Base-by-base conservation (phyloP, 1,140 invertebrate species). In the Anoplophora glabripennis region DNA sequence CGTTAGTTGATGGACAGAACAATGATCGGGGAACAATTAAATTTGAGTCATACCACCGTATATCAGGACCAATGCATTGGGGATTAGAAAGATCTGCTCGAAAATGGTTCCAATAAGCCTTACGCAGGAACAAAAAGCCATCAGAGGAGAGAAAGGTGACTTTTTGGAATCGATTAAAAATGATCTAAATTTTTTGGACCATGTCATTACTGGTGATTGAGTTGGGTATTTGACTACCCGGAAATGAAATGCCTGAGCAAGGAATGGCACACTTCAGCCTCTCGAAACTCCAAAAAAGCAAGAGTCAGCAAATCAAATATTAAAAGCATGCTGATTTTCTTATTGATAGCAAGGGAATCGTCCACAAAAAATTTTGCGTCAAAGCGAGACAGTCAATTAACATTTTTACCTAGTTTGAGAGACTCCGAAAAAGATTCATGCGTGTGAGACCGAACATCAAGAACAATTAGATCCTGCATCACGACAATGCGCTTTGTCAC, bases 351-450 rank as follows among this genome's bases (percentile, higher is more conserved):
- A 37, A 44, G 40, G 18, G 65, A 70, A 57, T 72, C 53, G 45
- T 76, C 42, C 57, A 71, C 42, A 56, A 67, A 40, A 57, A 71
- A 28, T 75, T 66, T 57, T 74, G 8, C 63, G 67, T 11, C 52
- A 72, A 54, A 60, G 65, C 57, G 66, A 70, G 56, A 69, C 56
- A 8, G 46, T 74, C 4, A 72, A 68, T 54, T 51, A 72, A 47
- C 12, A 64, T 12, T 72, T 69, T 47, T 71, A 74, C 41, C 38
- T 49, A 35, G 52, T 41, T 74, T 47, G 54, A 38, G 35, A 54
- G 54, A 48, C 49, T 74, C 12, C 53, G 66, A 38, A 61, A 61
- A 61, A 56, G 59, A 46, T 18, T 57, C 54, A 57, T 51, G 37
- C 53, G 53, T 56, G 59, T 57, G 54, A 57, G 59, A 48, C 54